A percentile compares a stretch with the other conserved stretches of the same genome.
Conservation (phyloP, 2,113 vertebrate genomes). For the Terrapene triunguis region DNA sequence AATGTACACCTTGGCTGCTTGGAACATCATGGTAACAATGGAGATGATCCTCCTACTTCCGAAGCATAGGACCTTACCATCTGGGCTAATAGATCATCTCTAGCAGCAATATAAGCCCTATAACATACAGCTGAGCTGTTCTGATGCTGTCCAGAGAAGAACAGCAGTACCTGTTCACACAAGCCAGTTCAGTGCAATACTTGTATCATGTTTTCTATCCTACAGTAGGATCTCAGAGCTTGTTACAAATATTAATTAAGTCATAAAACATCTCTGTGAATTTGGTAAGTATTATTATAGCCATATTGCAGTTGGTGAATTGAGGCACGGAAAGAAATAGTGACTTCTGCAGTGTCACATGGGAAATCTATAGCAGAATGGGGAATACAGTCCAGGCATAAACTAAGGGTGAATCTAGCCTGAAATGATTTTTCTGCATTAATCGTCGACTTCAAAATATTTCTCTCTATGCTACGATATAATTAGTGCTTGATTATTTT, state of each 20-base stretch:
- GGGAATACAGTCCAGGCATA: background rate
- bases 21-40: background rate
- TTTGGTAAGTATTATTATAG: background rate
- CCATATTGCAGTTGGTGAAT: fast-evolving
- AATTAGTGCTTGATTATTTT: constrained; percentile 52
- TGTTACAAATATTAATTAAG: background rate
- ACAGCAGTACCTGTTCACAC: background rate
- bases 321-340: background rate
- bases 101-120: background rate
- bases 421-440: constrained; percentile 33
- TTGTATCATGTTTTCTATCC: background rate
- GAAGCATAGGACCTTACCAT: background rate
- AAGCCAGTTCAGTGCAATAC: background rate
- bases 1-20: background rate
- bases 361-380: background rate
- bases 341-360: background rate
- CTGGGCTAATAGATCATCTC: background rate
- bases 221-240: background rate
- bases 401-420: background rate
- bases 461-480: background rate
- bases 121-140: background rate
- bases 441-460: background rate
- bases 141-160: background rate
- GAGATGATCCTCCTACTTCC: background rate
- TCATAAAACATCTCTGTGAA: background rate